Conservation (phyloP, 2,113 vertebrate genomes). For the Echinops telfairi region DNA sequence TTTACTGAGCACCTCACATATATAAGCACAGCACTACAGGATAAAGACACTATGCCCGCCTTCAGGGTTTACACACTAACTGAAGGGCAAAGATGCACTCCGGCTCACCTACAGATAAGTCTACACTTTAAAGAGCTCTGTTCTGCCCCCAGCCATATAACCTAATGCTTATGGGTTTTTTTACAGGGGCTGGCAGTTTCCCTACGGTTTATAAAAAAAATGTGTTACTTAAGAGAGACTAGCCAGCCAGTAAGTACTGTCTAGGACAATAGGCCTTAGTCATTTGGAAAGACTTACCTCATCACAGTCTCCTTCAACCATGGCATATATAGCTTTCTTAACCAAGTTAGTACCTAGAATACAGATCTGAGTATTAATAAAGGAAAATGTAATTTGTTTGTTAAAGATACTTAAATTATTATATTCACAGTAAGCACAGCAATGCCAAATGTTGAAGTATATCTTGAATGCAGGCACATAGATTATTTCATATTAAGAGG, state of each 20-base stretch:
- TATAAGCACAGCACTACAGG: neutral
- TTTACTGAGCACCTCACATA: neutral
- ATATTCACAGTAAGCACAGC: slow-evolving; percentile 1
- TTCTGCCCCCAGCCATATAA: neutral
- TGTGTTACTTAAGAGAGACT: neutral
- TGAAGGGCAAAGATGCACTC: slow-evolving; percentile 27
- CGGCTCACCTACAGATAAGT: neutral
- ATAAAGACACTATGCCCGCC: slow-evolving; percentile 7
- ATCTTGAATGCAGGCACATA: slow-evolving; percentile 23
- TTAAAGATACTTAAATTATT: slow-evolving; percentile 57
- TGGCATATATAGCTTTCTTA: slow-evolving; percentile 99
- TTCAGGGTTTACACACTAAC: slow-evolving; percentile 2
- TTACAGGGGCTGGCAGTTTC: neutral
- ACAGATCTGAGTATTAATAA: slow-evolving; percentile 82
- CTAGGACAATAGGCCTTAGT: slow-evolving; percentile 65
- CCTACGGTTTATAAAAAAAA: neutral
- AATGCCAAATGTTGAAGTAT: slow-evolving; percentile 49
- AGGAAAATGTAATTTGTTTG: slow-evolving; percentile 48
- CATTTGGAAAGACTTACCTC: slow-evolving; percentile 91
- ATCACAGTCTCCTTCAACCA: slow-evolving; percentile 99
- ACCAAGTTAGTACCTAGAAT: slow-evolving; percentile 99
- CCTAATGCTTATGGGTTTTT: slow-evolving; percentile 23
- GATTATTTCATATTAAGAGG: neutral
- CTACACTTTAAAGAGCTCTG: neutral
- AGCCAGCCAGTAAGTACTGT: slow-evolving; percentile 43